Evolutionary conservation across 92 coral and sea anemone genomes (phyloP), one percentile per base, ranked within the genome.

Genomic region (Paramuricea clavata): DNA sequence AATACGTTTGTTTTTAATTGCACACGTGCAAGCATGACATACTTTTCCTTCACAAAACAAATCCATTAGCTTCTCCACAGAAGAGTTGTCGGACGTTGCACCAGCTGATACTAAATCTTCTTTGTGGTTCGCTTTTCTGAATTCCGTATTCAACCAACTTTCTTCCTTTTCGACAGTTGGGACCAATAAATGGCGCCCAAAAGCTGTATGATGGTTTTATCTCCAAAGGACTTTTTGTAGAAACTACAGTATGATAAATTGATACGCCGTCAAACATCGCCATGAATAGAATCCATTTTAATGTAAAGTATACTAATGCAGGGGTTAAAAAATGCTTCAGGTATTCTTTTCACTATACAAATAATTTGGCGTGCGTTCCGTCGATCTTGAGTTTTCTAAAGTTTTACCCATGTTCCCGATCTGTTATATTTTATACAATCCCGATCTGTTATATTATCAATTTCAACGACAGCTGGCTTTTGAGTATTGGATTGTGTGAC

Each of bases 151-250:
- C n/a, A 35, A 17, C 57, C 7, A 76, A 74, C 41, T 52, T 5
- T 31, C 12, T 5, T 11, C 89, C 69, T 15, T 67, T 75, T 64
- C 89, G 56, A 26, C 76, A 75, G 5, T 62, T 23, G 16, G 54
- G 64, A 0, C 89, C 89, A 39, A 86, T 64, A 54, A 81, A 86
- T 34, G 89, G 89, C 13, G 89, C 89, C 89, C 89, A 86, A 78
- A 76, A 86, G 32, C 69, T 60, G 52, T 86, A 86, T 9, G 52
- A n/a, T 3, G 84, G 89, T 9, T 77, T 21, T 1, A 86, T 42
- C 0, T 56, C 69, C 47, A 56, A 77, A 33, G 76, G 76, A 33
- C 30, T 69, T 41, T 69, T 69, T 69, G 23, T 41, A 26, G 41
- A 23, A 27, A 35, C 76, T 69, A 33, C 54, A 49, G n/a, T n/a